Evolutionary conservation across 1,140 invertebrate species (phyloP), one percentile per base, ranked within the genome.

Genomic region (Lasioglossum baleicum): DNA sequence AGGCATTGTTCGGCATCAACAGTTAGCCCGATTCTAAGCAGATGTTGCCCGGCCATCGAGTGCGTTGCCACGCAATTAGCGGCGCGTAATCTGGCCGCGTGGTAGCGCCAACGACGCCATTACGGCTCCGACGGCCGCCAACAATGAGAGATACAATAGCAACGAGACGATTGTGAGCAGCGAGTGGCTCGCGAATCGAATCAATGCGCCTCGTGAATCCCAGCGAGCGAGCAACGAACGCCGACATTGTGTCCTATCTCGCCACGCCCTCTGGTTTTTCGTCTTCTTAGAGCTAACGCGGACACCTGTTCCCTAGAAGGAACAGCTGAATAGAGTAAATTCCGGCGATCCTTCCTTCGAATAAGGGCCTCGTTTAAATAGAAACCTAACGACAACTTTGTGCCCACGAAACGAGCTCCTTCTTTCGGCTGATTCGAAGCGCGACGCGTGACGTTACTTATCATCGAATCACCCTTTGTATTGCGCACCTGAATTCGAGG

Each of bases 41-140:
- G 84, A 88, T 88, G 84, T 89, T 91, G 90, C 83, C 87, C 82
- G 90, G 83, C 80, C 83, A 48, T 48, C 44, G 44, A 48, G 44
- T 48, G 44, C 44, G 44, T 48, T 48, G 44, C 44, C 44, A 48
- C 44, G 44, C 13, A 92, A 92, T 92, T 92, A 92, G 87, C 84
- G 82, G 83, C 71, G 83, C 83, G 87, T 91, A 92, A 90, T 91
- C 86, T 88, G 85, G 84, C 68, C 88, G 88, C 89, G 85, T 88
- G 89, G 87, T 88, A 87, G 84, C 75, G 84, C 20, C 86, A 88
- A 89, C 87, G 85, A 88, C 85, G 85, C 85, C 85, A 87, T 86
- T 86, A 84, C 77, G 73, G 61, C 69, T 51, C 72, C 75, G 71
- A 20, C 65, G 63, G 70, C 40, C 69, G 66, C 26, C 63, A 53